Base-by-base conservation (phyloP, 1,140 invertebrate species). In the Linepithema humile region DNA sequence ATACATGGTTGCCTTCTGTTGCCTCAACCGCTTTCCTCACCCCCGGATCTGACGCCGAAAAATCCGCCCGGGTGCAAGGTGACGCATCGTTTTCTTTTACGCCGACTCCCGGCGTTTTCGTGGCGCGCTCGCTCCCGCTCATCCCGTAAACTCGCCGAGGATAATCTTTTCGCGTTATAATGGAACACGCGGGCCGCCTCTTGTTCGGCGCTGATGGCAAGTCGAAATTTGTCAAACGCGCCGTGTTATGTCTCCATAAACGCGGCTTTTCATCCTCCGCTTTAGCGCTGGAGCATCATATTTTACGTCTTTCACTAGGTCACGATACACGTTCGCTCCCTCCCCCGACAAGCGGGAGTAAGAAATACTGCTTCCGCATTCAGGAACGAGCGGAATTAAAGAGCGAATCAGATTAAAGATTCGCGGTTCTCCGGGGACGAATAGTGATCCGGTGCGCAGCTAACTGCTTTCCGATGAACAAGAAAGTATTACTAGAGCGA, bases 1-100 rank as follows among this genome's bases (percentile, higher is more conserved):
- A 94, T 91, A 92, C 87, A 86, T 89, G 87, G 88, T 89, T 90
- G 88, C 90, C 91, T 93, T 92, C 88, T 89, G 91, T 92, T 93
- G 85, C 90, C 82, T 87, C 89, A 92, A 67, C 82, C 55, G 53
- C 26, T 82, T 50, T 55, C 20, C 53, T 70, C 17, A 70, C 60
- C 77, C 83, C 83, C 12, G 48, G 72, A 20, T 29, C 67, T 69
- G 70, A 26, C 48, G n/a, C 62, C 60, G 60, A 72, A 69, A 69
- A 55, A 77, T 77, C 69, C 70, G 29, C 45, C 80, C 83, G 85
- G 85, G 82, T 82, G 83, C 87, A 88, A 88, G 89, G 85, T 91
- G 90, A 92, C 90, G 90, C 90, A 90, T 90, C 90, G 90, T 82
- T 91, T 90, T 89, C 78, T 77, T n/a, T 83, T 86, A 75, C 64